A percentile compares a stretch with the other conserved stretches of the same genome.
phyloP scores from a whole-genome alignment of 1,140 invertebrate genomes.

The Hycleus cichorii region DNA sequence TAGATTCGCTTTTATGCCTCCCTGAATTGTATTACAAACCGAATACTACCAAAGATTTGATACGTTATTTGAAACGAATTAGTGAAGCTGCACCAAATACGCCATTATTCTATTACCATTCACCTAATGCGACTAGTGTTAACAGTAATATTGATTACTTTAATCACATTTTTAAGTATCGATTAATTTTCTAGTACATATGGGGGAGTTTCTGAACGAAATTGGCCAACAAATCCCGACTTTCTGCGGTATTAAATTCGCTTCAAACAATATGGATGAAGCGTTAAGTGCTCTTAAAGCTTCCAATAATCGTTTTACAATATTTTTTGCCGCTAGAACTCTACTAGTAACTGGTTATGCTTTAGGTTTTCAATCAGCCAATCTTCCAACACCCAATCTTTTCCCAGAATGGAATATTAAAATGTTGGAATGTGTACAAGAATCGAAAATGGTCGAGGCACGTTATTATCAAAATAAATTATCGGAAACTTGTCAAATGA shows the following conservation, averaged over 20 bases:
- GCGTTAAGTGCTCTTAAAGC: conserved; percentile 51
- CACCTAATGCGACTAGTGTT: conserved; percentile 62
- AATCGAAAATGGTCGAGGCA: conserved; percentile 37
- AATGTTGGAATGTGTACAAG: conserved; percentile 40
- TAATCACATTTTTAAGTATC: not conserved
- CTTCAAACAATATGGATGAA: conserved; percentile 57
- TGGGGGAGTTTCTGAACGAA: conserved; percentile 58
- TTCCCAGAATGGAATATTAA: conserved; percentile 42
- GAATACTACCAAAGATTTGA: conserved; percentile 51
- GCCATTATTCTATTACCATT: conserved; percentile 76
- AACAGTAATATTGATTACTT: conserved; percentile 47
- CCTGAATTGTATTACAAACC: conserved; percentile 75
- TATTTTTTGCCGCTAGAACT: conserved; percentile 58
- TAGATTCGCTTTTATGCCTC: conserved; percentile 65
- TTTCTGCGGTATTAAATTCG: conserved; percentile 70
- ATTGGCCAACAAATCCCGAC: conserved; percentile 56
- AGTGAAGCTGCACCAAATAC: conserved; percentile 64
- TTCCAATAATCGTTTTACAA: conserved; percentile 44
- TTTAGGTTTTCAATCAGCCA: conserved; percentile 59
- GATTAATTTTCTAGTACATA: conserved; percentile 53
- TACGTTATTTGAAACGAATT: conserved; percentile 61
- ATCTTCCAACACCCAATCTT: conserved; percentile 58
- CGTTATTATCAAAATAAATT: conserved; percentile 44
- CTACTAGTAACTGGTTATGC: conserved; percentile 51
- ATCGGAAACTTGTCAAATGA: conserved; percentile 35